phyloP scores from a whole-genome alignment of 2,888 invertebrate genomes.

The Seira musarum region DNA sequence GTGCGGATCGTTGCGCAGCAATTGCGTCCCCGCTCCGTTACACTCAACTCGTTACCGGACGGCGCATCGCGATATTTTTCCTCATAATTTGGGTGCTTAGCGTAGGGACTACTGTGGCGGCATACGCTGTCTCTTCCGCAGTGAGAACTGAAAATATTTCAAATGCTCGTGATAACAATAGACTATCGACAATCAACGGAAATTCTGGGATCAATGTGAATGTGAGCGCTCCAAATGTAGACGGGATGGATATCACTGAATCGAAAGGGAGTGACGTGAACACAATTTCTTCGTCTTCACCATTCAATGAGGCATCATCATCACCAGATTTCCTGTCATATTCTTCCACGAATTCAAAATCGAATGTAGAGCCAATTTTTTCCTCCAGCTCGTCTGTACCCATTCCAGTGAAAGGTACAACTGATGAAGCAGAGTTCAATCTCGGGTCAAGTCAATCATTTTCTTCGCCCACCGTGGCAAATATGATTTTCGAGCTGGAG shows the following conservation, averaged over 20 bases:
- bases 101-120: conserved; percentile 66
- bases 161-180: conserved; percentile 21
- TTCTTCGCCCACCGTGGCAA: conserved; percentile 43
- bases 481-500: conserved; percentile 38
- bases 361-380: no score
- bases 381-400: not conserved
- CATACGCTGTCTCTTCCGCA: conserved; percentile 66
- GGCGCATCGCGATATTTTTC: conserved; percentile 80
- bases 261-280: not conserved
- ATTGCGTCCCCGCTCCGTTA: conserved; percentile 87
- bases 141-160: conserved; percentile 8
- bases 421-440: conserved; percentile 14
- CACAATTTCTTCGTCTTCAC: no score
- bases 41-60: conserved; percentile 82
- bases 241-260: not conserved
- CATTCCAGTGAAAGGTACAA: not conserved
- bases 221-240: not conserved
- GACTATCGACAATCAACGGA: not conserved
- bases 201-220: not conserved
- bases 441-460: conserved; percentile 4
- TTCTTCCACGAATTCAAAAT: no score
- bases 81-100: conserved; percentile 77
- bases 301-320: no score
- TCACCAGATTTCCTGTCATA: no score
- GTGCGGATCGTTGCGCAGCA: conserved; percentile 79